phyloP scores from a whole-genome alignment of 2,888 invertebrate genomes.

The Parasteatoda lunata region DNA sequence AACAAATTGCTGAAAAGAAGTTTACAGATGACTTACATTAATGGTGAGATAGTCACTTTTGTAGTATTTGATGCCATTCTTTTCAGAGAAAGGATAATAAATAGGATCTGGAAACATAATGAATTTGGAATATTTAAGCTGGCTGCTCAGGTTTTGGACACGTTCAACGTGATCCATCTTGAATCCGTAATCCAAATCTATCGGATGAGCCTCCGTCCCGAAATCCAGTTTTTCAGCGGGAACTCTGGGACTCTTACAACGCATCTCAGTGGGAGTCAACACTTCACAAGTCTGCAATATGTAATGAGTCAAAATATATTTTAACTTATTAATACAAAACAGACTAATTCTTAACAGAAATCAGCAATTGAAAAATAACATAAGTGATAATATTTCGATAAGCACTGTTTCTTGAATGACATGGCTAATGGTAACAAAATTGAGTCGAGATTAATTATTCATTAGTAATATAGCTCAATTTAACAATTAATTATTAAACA shows the following conservation, averaged over 20 bases:
- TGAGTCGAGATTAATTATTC: too few species aligned
- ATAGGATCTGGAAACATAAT: constrained; percentile 92
- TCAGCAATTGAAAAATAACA: too few species aligned
- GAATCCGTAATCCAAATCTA: constrained; percentile 91
- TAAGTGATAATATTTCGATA: too few species aligned
- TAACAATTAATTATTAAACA: too few species aligned
- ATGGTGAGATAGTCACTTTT: constrained; percentile 97
- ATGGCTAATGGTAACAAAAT: too few species aligned
- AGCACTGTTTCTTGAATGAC: too few species aligned
- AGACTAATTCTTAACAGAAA: too few species aligned
- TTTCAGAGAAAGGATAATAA: constrained; percentile 90
- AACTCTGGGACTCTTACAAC: constrained; percentile 89
- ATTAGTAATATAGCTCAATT: too few species aligned
- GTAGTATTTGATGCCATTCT: constrained; percentile 85
- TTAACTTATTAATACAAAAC: too few species aligned
- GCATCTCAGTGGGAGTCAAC: constrained; percentile 85
- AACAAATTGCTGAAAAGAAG: not conserved
- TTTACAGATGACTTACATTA: constrained; percentile 78
- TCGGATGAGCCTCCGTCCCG: constrained; percentile 84
- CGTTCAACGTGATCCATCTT: constrained; percentile 92
- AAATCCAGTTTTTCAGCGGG: constrained; percentile 78
- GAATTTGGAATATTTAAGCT: constrained; percentile 82
- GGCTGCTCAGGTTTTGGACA: constrained; percentile 83
- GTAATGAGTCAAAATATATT: too few species aligned
- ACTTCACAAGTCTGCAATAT: constrained; percentile 74